phyloP scores from a whole-genome alignment of 2,797 vertebrate species.

The Pipistrellus pipistrellus region DNA sequence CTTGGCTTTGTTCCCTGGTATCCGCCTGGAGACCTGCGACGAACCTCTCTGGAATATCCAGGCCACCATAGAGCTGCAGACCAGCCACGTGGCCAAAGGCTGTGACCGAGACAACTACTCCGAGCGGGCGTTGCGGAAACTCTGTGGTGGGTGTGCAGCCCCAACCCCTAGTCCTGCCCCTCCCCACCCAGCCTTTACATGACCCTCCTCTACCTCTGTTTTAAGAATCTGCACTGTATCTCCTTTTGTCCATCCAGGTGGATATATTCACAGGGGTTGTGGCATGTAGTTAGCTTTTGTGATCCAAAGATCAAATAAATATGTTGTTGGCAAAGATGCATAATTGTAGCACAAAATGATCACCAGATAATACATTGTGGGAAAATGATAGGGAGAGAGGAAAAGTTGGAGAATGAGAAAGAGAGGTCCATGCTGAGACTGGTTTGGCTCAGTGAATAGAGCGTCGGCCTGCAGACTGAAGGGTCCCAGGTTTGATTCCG shows the following conservation, averaged over 20 bases:
- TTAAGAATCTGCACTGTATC: background rate
- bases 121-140: conserved; percentile 95
- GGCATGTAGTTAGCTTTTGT: background rate
- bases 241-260: background rate
- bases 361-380: background rate
- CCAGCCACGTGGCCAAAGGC: conserved; percentile 98
- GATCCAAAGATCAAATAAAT: background rate
- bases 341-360: background rate
- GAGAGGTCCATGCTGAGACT: background rate
- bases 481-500: too few species aligned
- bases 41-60: conserved; percentile 98
- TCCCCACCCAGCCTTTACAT: background rate
- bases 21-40: conserved; percentile 97
- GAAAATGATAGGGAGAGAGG: background rate
- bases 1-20: conserved; percentile 95
- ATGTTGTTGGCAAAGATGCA: background rate
- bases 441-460: too few species aligned
- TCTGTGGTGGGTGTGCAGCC: conserved; percentile 92
- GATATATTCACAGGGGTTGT: background rate
- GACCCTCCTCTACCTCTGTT: background rate
- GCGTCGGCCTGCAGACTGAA: too few species aligned
- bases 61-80: conserved; percentile 98
- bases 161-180: background rate
- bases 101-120: conserved; percentile 99
- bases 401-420: background rate